phyloP scores from a whole-genome alignment of 1,140 invertebrate species.

The Zeugodacus cucurbitae region DNA sequence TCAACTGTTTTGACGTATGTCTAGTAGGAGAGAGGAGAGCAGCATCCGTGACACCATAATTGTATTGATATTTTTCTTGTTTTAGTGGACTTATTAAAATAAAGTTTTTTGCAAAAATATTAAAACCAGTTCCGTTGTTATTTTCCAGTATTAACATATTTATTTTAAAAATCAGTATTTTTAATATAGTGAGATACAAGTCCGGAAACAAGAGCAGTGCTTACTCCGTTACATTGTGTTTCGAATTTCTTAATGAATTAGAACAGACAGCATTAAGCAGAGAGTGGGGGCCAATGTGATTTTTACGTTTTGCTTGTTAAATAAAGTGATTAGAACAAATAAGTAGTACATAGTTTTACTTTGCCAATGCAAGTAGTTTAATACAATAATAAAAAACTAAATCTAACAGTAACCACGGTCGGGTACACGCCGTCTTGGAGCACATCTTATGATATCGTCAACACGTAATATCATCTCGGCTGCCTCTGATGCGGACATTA shows the following conservation, averaged over 20 bases:
- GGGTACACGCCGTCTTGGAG: conserved; percentile 88
- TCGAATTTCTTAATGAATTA: neutral
- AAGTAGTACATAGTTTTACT: neutral
- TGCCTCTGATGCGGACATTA: conserved; percentile 95
- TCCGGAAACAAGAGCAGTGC: neutral
- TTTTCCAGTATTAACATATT: neutral
- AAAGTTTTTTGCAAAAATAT: conserved; percentile 16
- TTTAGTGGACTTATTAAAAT: neutral
- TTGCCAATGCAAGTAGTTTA: neutral
- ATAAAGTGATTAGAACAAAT: neutral
- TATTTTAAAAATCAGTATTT: conserved; percentile 19
- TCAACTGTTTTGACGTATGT: neutral
- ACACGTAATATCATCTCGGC: conserved; percentile 99
- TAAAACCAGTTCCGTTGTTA: neutral
- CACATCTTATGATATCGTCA: conserved; percentile 96
- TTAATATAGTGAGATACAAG: neutral
- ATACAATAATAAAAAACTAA: conserved; percentile 1
- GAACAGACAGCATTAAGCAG: neutral
- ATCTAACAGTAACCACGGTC: conserved; percentile 88
- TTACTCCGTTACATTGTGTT: neutral
- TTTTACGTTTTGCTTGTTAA: neutral
- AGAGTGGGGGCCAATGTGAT: neutral
- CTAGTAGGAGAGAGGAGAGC: neutral
- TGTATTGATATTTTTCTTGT: neutral
- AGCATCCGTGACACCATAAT: neutral